phyloP scores from a whole-genome alignment of 2,797 vertebrate genomes.

The Coranthus polyacanthus region DNA sequence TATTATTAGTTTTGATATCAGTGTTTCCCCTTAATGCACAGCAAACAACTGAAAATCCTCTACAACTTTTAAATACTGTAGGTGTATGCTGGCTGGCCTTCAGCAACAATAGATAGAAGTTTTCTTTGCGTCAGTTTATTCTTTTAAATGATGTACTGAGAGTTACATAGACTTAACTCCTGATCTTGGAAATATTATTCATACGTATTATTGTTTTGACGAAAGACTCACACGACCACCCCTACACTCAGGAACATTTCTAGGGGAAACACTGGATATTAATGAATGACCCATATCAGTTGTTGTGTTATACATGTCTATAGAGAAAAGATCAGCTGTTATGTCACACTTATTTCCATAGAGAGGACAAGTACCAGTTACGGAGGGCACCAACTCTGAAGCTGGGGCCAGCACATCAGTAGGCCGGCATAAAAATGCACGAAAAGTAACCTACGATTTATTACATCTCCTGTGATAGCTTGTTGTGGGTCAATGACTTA shows the following conservation, averaged over 20 bases:
- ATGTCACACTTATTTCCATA: conserved; percentile 81
- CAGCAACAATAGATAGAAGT: not conserved
- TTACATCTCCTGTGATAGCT: conserved; percentile 71
- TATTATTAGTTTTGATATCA: conserved; percentile 22
- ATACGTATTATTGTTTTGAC: conserved; percentile 2
- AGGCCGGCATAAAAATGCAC: conserved; percentile 79
- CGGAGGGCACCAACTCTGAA: conserved; percentile 76
- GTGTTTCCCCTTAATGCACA: conserved; percentile 32
- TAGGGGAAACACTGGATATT: conserved; percentile 48
- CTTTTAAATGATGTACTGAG: not conserved
- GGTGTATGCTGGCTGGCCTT: not conserved
- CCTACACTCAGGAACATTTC: not conserved
- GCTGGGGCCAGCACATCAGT: conserved; percentile 76
- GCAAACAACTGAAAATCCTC: not conserved
- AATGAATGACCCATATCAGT: conserved; percentile 26
- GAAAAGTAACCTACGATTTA: conserved; percentile 81
- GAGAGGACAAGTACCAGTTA: conserved; percentile 79
- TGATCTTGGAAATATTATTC: no score
- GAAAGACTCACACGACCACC: not conserved
- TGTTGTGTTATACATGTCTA: conserved; percentile 50
- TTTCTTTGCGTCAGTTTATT: not conserved
- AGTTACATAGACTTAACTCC: no score
- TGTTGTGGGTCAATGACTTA: conserved; percentile 66
- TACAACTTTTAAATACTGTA: not conserved
- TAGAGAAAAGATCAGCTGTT: conserved; percentile 57